Evolutionary conservation across 2,888 invertebrate species (phyloP), one percentile per base, ranked within the genome.

Genomic region (Quadroppia sp.): DNA sequence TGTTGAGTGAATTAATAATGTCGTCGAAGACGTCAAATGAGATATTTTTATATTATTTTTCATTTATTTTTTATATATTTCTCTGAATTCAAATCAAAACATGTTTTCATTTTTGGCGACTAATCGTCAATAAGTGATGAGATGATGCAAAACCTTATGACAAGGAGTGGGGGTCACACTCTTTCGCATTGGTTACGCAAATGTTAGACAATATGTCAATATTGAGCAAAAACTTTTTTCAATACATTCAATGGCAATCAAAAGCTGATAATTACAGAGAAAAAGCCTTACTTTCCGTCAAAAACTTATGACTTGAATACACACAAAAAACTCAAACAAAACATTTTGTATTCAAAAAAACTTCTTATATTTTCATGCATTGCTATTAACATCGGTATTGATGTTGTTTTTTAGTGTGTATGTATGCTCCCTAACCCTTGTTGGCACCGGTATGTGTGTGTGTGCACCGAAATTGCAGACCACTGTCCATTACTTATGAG

Each of bases 231-330:
- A 15, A 7, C 4, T 36, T 36, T 45, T 45, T 45, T 45, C 6
- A 4, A 36, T 36, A 7, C 9, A 36, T 45, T 45, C 15, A 45
- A 13, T 11, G 45, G 6, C 36, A 36, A 45, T 45, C 45, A 45
- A 45, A 36, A 45, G 11, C 45, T 45, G 15, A 45, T 45, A 45
- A 45, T 45, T 45, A 45, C 17, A 45, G 11, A 45, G 17, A 45
- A 45, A 45, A 45, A 45, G 11, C 45, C 15, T 45, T 17, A 2
- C 45, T 45, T 45, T 45, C 45, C 2, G 45, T 45, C 15, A 6
- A 45, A 45, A 45, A 45, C 45, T 45, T 45, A 53, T 53, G 53
- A 53, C 53, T 53, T 25, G 53, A 50, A 50, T 50, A 50, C 20
- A 53, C 15, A 45, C 45, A 45, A 45, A 45, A 45, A 45, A 36